These are phyloP conservation scores for Arion vulgaris DNA, from an alignment of 1,140 invertebrate genomes.

Conservation along the genomic window DNA sequence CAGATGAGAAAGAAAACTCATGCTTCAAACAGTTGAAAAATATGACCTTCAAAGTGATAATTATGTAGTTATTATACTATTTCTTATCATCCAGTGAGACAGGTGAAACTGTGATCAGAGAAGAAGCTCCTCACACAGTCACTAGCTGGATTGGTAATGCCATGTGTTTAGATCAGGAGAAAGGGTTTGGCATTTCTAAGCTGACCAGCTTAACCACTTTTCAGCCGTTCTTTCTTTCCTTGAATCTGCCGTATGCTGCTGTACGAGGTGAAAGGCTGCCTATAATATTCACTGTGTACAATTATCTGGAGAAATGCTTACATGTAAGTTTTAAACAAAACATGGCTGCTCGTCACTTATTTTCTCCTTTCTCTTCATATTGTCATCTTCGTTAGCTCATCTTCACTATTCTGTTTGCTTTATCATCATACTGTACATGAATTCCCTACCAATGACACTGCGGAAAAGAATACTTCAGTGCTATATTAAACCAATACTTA, in stretches of 20 bases:
- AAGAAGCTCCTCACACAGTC: conserved; percentile 86
- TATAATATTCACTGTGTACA: conserved; percentile 92
- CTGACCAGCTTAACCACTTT: conserved; percentile 82
- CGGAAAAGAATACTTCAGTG: too few relatives aligned
- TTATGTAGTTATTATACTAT: too few relatives aligned
- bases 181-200: conserved; percentile 86
- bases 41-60: too few relatives aligned
- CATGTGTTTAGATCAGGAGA: conserved; percentile 88
- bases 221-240: conserved; percentile 88
- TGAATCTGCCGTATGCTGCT: conserved; percentile 91
- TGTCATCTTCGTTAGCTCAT: too few relatives aligned
- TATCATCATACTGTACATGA: too few relatives aligned
- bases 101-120: conserved; percentile 73
- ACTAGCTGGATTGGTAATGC: conserved; percentile 95
- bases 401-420: too few relatives aligned
- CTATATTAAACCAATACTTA: too few relatives aligned
- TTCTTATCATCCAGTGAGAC: conserved; percentile 59
- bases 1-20: too few relatives aligned
- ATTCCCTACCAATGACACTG: too few relatives aligned
- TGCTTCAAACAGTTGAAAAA: too few relatives aligned
- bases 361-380: too few relatives aligned
- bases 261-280: conserved; percentile 91
- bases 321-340: conserved; percentile 74
- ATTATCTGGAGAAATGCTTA: conserved; percentile 83
- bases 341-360: too few relatives aligned